These are phyloP conservation scores for Watsonalla binaria DNA, from an alignment of 2,888 invertebrate genomes.

Conservation along the genomic window DNA sequence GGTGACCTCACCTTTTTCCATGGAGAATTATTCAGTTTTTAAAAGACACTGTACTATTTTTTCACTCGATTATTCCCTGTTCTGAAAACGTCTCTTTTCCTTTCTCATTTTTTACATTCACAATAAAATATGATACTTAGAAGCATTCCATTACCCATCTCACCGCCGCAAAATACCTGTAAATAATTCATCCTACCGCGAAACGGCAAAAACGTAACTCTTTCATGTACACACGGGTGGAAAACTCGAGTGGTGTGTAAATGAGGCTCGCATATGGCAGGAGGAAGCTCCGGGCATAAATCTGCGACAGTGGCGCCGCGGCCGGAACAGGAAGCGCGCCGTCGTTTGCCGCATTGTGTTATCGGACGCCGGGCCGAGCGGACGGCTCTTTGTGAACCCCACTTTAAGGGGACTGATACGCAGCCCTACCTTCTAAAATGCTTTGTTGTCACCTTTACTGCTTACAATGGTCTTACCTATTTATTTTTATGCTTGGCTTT, in stretches of 20 bases:
- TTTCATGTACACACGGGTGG: slow-evolving; percentile 60
- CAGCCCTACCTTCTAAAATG: slow-evolving; percentile 50
- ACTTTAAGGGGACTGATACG: slow-evolving; percentile 71
- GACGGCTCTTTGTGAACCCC: slow-evolving; percentile 69
- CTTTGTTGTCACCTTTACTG: slow-evolving; percentile 63
- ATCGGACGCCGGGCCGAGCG: slow-evolving; percentile 70
- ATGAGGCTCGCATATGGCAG: slow-evolving; percentile 71
- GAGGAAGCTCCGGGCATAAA: slow-evolving; percentile 76
- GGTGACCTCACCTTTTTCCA: too few relatives aligned
- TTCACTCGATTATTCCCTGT: too few relatives aligned
- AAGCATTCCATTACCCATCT: background rate
- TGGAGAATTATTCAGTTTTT: too few relatives aligned
- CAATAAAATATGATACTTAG: too few relatives aligned
- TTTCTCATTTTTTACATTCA: too few relatives aligned
- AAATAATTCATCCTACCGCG: slow-evolving; percentile 21
- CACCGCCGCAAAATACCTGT: background rate
- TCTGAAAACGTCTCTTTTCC: too few relatives aligned
- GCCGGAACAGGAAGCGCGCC: slow-evolving; percentile 74
- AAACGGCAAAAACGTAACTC: slow-evolving; percentile 44
- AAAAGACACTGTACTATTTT: too few relatives aligned
- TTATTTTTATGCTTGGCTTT: slow-evolving; percentile 9
- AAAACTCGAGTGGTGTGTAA: slow-evolving; percentile 75
- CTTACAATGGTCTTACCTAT: slow-evolving; percentile 20
- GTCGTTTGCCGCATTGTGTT: slow-evolving; percentile 79
- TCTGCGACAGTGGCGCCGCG: slow-evolving; percentile 73